phyloP scores from a whole-genome alignment of 2,797 vertebrate genomes.

The Epinephelus awoara region DNA sequence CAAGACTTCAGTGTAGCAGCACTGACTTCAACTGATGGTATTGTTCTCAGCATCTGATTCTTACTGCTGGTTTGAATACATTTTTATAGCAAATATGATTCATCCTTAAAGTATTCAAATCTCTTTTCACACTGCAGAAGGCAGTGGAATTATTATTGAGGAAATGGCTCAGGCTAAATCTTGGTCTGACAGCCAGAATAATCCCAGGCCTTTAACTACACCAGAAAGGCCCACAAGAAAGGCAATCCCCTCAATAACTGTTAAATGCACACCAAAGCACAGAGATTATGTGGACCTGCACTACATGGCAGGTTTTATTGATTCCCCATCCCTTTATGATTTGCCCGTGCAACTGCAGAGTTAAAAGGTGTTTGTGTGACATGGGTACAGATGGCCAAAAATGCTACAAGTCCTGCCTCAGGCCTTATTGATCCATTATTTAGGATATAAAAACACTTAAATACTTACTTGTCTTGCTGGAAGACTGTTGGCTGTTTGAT shows the following conservation, averaged over 20 bases:
- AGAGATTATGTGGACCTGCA: slow-evolving; percentile 33
- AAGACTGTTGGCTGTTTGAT: neutral
- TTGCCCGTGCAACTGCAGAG: slow-evolving; percentile 1
- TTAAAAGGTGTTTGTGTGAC: slow-evolving; percentile 19
- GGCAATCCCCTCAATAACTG: neutral
- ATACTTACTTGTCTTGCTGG: neutral
- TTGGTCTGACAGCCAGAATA: slow-evolving; percentile 1
- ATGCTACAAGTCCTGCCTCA: neutral
- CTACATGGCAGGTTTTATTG: slow-evolving; percentile 25
- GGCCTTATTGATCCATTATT: neutral
- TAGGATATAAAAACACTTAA: neutral
- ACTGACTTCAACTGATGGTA: neutral
- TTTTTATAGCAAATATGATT: slow-evolving; percentile 18
- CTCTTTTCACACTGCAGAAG: neutral
- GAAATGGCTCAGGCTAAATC: slow-evolving; percentile 9
- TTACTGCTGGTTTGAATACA: neutral
- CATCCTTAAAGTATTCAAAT: slow-evolving; percentile 8
- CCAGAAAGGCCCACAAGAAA: slow-evolving; percentile 1
- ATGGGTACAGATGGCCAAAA: neutral
- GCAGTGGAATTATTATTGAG: neutral
- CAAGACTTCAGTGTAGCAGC: neutral
- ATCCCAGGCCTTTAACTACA: slow-evolving; percentile 20
- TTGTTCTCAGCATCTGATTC: neutral
- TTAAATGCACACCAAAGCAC: slow-evolving; percentile 33
- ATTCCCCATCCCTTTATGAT: slow-evolving; percentile 9